Evolutionary conservation across 2,888 invertebrate species (phyloP).

Genomic region (Papilio gigon): DNA sequence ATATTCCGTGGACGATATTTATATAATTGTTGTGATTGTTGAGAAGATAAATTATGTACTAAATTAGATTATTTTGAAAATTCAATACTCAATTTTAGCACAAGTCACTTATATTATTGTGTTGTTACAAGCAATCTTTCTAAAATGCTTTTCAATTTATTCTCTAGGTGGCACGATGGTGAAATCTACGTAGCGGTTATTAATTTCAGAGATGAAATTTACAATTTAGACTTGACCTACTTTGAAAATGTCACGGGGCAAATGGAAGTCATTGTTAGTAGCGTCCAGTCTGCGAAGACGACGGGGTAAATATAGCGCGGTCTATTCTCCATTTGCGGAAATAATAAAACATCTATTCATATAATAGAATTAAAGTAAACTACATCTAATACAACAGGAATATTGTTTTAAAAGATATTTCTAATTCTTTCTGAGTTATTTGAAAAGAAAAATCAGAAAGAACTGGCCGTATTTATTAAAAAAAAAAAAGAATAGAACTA

Average conservation of each 20-base stretch:
- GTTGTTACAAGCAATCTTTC: conserved; percentile 39
- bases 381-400: too few species aligned
- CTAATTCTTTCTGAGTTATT: too few species aligned
- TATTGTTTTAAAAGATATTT: too few species aligned
- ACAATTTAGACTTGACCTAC: conserved; percentile 79
- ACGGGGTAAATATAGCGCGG: conserved; percentile 72
- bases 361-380: too few species aligned
- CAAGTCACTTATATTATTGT: neutral
- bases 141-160: conserved; percentile 11
- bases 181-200: conserved; percentile 75
- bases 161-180: conserved; percentile 53
- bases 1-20: too few species aligned
- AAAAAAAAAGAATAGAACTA: too few species aligned
- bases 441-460: too few species aligned
- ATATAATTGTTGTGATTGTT: too few species aligned
- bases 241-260: conserved; percentile 73
- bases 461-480: too few species aligned
- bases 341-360: neutral
- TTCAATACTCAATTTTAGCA: neutral
- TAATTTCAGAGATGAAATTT: conserved; percentile 79
- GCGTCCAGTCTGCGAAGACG: conserved; percentile 74
- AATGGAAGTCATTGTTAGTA: conserved; percentile 76
- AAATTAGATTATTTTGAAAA: neutral
- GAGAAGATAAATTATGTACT: too few species aligned
- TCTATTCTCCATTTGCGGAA: conserved; percentile 1